Evolutionary conservation across 92 coral and sea anemone genomes (phyloP), one percentile per base, ranked within the genome.

Genomic region (Porites evermanni): DNA sequence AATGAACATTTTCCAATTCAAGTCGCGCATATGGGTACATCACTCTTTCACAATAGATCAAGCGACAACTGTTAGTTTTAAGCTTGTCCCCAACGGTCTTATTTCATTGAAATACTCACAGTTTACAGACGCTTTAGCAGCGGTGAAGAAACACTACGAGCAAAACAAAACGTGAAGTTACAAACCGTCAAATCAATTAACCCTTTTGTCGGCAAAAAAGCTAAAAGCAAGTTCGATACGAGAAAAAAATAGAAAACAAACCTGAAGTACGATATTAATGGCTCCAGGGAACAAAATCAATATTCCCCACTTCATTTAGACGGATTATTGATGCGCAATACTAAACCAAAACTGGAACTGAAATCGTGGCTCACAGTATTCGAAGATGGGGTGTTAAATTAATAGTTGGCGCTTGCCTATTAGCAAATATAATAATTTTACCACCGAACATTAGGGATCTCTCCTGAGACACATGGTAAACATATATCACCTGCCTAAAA

Each of bases 401-500:
- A 64, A 83, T 63, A 64, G 72, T 21, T 64, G 23, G 79, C 63
- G 79, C 87, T 83, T 77, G 71, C 72, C 53, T 54, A 83, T 64
- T 64, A 83, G 64, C 71, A 60, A 83, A 83, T 64, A 72, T 83
- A 83, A 72, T 83, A 83, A 67, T 64, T 83, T 83, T 72, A 44
- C 71, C 79, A 64, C 79, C 87, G 85, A 73, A 68, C 63, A 64
- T 50, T 72, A 72, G 79, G 63, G 70, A 72, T 72, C 47, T 72
- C 70, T 13, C 19, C 50, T 12, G 70, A 72, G 83, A 70, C 81
- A 68, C 52, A 82, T 74, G 63, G 67, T 51, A 80, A 87, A 80
- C 23, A 65, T 8, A 53, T 12, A 67, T 77, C 91, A 89, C 92
- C 92, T 89, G 92, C 84, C 68, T 29, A 59, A 72, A 85, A 79